These are phyloP conservation scores for Hycleus phaleratus DNA, from an alignment of 1,140 invertebrate species.

Conservation along the genomic window DNA sequence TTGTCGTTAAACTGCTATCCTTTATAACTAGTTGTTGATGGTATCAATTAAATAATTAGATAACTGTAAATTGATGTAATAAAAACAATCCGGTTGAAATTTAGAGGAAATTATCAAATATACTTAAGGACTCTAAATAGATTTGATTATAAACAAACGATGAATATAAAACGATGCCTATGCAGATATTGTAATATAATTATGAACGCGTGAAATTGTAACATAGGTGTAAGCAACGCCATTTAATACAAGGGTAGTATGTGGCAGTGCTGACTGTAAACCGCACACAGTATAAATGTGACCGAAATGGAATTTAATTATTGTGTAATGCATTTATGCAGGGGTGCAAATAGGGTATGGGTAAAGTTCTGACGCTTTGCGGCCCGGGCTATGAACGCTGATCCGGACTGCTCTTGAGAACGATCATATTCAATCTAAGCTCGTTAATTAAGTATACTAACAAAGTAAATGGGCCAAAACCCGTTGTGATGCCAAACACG, in stretches of 20 bases:
- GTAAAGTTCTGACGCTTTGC: slow-evolving; percentile 5
- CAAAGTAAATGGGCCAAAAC: slow-evolving; percentile 28
- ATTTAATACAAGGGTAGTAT: slow-evolving; percentile 35
- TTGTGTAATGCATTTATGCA: slow-evolving; percentile 37
- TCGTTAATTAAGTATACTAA: slow-evolving; percentile 35
- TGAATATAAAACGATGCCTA: slow-evolving; percentile 5
- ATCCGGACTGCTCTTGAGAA: slow-evolving; percentile 19
- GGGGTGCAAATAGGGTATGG: slow-evolving; percentile 8
- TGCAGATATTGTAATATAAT: slow-evolving; percentile 36
- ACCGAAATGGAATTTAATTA: slow-evolving; percentile 40
- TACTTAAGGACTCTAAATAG: no score
- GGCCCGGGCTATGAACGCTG: slow-evolving; percentile 17
- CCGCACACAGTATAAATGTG: slow-evolving; percentile 36
- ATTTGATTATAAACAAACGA: no score
- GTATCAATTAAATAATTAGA: no score
- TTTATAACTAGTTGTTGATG: no score
- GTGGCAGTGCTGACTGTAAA: slow-evolving; percentile 22
- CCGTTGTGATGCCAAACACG: slow-evolving; percentile 37
- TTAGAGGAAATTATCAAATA: no score
- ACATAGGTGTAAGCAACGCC: slow-evolving; percentile 37
- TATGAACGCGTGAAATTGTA: slow-evolving; percentile 38
- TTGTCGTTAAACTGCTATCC: no score
- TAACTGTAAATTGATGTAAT: no score
- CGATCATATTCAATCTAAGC: slow-evolving; percentile 36
- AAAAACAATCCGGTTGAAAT: no score